phyloP scores from a whole-genome alignment of 2,797 vertebrate species.

The Chloroceryle inda region DNA sequence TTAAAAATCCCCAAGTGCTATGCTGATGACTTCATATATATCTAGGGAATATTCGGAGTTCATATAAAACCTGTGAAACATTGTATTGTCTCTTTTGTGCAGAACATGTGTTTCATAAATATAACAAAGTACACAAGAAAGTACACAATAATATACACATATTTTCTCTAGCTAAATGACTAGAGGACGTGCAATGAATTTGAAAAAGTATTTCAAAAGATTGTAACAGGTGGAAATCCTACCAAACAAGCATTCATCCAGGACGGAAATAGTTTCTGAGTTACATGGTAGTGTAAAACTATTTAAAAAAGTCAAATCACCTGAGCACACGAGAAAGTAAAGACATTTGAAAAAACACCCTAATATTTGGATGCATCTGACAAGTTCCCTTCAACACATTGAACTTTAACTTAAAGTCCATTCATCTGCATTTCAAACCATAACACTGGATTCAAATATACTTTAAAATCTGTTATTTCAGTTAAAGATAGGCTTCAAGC shows the following conservation, averaged over 20 bases:
- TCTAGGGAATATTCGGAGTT: background rate
- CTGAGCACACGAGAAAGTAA: background rate
- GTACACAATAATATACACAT: background rate
- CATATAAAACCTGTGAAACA: background rate
- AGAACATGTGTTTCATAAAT: background rate
- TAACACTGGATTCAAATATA: background rate
- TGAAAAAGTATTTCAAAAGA: background rate
- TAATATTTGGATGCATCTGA: background rate
- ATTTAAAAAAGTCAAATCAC: background rate
- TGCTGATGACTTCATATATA: background rate
- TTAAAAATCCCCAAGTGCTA: background rate
- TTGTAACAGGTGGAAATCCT: background rate
- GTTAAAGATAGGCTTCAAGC: background rate
- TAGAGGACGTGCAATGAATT: background rate
- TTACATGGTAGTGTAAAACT: background rate
- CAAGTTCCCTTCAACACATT: background rate
- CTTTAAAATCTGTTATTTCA: background rate
- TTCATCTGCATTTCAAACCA: constrained; percentile 3
- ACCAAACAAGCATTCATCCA: background rate
- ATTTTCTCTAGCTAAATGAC: background rate
- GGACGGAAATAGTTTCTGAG: background rate
- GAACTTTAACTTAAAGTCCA: background rate
- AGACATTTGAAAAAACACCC: background rate
- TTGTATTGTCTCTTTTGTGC: background rate
- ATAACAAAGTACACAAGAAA: background rate